Evolutionary conservation across 2,888 invertebrate genomes (phyloP).

Genomic region (Drosophila borborema): DNA sequence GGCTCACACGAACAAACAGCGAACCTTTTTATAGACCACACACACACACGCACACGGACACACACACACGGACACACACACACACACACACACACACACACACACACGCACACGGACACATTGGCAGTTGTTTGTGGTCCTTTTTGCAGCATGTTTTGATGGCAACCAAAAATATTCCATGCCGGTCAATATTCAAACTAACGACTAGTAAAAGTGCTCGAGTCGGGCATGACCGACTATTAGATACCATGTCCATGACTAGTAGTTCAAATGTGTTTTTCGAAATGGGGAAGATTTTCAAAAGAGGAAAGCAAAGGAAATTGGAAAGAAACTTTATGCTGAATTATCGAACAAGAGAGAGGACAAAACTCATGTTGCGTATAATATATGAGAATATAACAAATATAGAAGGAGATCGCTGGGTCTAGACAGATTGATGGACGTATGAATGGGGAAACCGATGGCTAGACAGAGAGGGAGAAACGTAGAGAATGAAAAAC

Average conservation of each 20-base stretch:
- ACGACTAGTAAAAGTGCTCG: background rate
- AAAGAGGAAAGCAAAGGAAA: too few relatives aligned
- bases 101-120: background rate
- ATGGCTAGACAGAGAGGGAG: background rate
- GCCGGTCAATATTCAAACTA: conserved; percentile 73
- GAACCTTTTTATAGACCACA: conserved; percentile 50
- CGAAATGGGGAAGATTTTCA: background rate
- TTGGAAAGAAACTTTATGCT: too few relatives aligned
- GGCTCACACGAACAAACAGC: conserved; percentile 76
- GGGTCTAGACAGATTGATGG: too few relatives aligned
- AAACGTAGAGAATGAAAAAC: background rate
- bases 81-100: background rate
- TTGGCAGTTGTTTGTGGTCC: conserved; percentile 32
- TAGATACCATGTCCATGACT: background rate
- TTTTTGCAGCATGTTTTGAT: conserved; percentile 47
- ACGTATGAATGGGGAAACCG: too few relatives aligned
- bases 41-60: conserved; percentile 21
- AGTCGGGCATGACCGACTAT: background rate
- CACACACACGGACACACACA: conserved; percentile 5
- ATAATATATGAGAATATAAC: background rate
- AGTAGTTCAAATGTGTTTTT: background rate
- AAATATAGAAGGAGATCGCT: background rate
- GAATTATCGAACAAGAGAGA: too few relatives aligned
- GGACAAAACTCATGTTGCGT: too few relatives aligned
- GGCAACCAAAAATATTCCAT: conserved; percentile 71